Conservation (phyloP, 2,888 invertebrate genomes). For the Phyllotreta striolata region DNA sequence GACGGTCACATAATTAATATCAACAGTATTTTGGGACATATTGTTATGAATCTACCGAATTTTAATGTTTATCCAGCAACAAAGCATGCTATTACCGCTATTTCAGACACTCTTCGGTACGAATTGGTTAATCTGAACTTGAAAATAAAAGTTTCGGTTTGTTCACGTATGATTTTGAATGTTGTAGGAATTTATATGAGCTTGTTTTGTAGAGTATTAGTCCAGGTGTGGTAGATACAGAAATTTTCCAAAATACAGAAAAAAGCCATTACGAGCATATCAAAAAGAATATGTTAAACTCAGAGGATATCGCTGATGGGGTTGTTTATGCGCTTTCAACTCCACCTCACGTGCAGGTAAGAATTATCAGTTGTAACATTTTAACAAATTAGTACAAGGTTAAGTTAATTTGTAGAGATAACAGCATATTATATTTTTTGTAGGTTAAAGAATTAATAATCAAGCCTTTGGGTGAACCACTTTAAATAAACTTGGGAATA, state of each 20-base stretch:
- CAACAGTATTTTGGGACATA: conserved; percentile 51
- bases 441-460: too few relatives aligned
- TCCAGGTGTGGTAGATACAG: conserved; percentile 33
- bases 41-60: conserved; percentile 43
- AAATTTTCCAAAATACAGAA: neutral
- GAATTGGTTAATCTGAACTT: conserved; percentile 39
- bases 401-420: too few relatives aligned
- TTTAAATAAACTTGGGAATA: too few relatives aligned
- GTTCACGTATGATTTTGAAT: neutral
- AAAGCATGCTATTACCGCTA: conserved; percentile 45
- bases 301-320: conserved; percentile 4
- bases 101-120: conserved; percentile 43
- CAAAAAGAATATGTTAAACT: neutral
- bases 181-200: neutral
- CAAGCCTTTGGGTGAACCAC: too few relatives aligned
- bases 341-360: conserved; percentile 4
- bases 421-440: too few relatives aligned
- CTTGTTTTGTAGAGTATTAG: conserved; percentile 37
- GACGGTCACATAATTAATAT: conserved; percentile 53
- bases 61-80: conserved; percentile 46
- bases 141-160: conserved; percentile 38
- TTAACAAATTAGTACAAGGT: too few relatives aligned
- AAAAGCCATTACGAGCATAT: neutral
- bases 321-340: conserved; percentile 1
- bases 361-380: too few relatives aligned